Conservation (phyloP, 2,797 vertebrate genomes). For the Peromyscus aztecus region DNA sequence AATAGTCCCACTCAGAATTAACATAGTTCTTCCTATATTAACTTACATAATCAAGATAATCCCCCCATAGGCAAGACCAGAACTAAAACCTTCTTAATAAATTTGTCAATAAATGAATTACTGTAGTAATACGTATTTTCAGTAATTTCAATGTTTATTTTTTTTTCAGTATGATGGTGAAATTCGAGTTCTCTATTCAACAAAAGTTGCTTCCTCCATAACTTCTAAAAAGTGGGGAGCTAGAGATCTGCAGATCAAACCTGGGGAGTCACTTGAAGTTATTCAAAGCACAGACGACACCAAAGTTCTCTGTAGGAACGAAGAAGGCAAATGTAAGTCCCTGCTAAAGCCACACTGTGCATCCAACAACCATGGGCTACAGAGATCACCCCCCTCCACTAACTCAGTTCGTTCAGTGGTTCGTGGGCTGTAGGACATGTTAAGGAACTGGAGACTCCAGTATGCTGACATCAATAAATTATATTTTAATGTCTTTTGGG, state of each 20-base stretch:
- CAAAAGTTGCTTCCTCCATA: slow-evolving; percentile 87
- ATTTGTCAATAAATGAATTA: neutral
- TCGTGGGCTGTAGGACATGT: neutral
- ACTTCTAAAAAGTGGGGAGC: slow-evolving; percentile 90
- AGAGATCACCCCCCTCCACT: neutral
- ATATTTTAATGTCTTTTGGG: neutral
- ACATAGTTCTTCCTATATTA: neutral
- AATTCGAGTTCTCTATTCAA: slow-evolving; percentile 92
- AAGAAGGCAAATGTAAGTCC: slow-evolving; percentile 96
- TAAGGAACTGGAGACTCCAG: neutral
- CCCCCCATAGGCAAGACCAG: neutral
- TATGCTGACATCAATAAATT: neutral
- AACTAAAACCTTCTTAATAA: neutral
- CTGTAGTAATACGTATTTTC: neutral
- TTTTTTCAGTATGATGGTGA: slow-evolving; percentile 93
- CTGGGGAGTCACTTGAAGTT: slow-evolving; percentile 93
- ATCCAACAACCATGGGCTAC: neutral
- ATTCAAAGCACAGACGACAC: slow-evolving; percentile 91
- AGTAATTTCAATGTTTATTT: slow-evolving; percentile 51
- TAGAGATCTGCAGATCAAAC: slow-evolving; percentile 93
- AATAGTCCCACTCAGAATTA: neutral
- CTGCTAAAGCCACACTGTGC: neutral
- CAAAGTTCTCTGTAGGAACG: slow-evolving; percentile 95
- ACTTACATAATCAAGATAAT: neutral
- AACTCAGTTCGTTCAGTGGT: neutral